phyloP scores from a whole-genome alignment of 1,140 invertebrate genomes.

The Hycleus phaleratus region DNA sequence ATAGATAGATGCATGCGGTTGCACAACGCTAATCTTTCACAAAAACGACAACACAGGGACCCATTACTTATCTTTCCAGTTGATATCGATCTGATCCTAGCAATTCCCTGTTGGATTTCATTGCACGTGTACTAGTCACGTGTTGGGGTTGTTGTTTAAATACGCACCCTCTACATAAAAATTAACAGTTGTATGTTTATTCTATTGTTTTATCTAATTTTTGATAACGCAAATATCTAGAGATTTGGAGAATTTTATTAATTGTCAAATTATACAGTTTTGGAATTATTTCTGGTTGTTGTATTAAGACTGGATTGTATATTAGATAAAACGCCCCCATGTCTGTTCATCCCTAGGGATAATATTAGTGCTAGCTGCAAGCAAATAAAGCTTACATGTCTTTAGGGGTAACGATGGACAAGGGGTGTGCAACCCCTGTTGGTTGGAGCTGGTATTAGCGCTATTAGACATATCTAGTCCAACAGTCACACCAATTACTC shows the following conservation, averaged over 20 bases:
- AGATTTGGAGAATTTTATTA: too few relatives aligned
- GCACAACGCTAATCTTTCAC: neutral
- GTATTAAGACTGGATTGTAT: slow-evolving; percentile 14
- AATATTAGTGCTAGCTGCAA: slow-evolving; percentile 31
- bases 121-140: too few relatives aligned
- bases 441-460: slow-evolving; percentile 24
- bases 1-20: slow-evolving; percentile 4
- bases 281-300: slow-evolving; percentile 19
- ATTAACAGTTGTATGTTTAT: too few relatives aligned
- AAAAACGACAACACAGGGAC: neutral
- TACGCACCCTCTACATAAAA: too few relatives aligned
- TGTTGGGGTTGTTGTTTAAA: too few relatives aligned
- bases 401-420: slow-evolving; percentile 16
- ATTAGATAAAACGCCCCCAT: slow-evolving; percentile 25
- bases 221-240: too few relatives aligned
- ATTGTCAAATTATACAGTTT: too few relatives aligned
- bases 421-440: slow-evolving; percentile 11
- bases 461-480: slow-evolving; percentile 34
- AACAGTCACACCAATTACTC: slow-evolving; percentile 34
- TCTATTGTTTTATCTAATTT: too few relatives aligned
- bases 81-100: too few relatives aligned
- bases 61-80: neutral
- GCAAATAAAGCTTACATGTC: slow-evolving; percentile 32
- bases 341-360: slow-evolving; percentile 24
- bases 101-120: too few relatives aligned